These are phyloP conservation scores for Mustela nigripes DNA, from an alignment of 2,113 vertebrate species.

Conservation along the genomic window DNA sequence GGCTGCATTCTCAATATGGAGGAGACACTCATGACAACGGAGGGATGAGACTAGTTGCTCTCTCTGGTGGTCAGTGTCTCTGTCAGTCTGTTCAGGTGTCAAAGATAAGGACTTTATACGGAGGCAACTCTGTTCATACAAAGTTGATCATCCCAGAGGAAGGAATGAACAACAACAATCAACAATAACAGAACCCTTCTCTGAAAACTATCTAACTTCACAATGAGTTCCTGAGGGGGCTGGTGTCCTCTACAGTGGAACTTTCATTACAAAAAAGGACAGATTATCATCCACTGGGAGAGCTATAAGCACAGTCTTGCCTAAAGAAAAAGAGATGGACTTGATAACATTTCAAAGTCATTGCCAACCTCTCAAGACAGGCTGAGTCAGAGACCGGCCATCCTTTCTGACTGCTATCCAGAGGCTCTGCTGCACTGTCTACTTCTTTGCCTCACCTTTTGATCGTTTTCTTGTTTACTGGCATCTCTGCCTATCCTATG, in stretches of 20 bases:
- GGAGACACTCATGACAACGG: background rate
- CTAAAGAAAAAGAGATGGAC: conserved; percentile 52
- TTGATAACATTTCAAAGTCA: conserved; percentile 60
- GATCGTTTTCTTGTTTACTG: conserved; percentile 19
- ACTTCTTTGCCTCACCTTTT: background rate
- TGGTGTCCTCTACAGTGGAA: conserved; percentile 14
- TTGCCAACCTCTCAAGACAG: background rate
- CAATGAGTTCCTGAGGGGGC: conserved; percentile 64
- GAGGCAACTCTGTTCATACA: background rate
- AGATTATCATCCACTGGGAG: conserved; percentile 43
- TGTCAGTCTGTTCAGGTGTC: background rate
- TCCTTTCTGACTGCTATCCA: background rate
- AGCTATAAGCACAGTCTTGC: background rate
- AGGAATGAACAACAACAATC: background rate
- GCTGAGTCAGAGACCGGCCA: conserved; percentile 43
- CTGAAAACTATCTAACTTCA: conserved; percentile 30
- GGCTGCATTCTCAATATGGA: background rate
- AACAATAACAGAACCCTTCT: background rate
- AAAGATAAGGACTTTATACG: background rate
- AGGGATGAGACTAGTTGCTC: background rate
- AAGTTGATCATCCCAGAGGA: conserved; percentile 31
- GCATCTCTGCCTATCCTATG: background rate
- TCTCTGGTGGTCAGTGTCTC: background rate
- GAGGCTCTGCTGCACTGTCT: background rate
- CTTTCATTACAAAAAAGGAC: conserved; percentile 60